Base-by-base conservation (phyloP, 53 echinoderm and acorn worm species). In the Arbacia lixula region DNA sequence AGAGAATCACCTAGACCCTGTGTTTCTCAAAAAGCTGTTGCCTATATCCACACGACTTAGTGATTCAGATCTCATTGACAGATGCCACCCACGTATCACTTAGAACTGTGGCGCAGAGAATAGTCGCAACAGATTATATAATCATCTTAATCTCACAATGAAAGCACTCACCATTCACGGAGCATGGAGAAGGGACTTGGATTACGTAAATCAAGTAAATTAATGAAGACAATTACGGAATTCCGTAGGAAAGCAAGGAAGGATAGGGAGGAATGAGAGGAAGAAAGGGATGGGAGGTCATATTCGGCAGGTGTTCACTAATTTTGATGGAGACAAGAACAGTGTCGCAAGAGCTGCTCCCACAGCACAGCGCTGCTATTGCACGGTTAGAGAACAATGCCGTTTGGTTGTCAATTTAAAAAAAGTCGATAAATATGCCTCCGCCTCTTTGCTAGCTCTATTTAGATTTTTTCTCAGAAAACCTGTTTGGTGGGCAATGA, bases 51-150 rank as follows among this genome's bases (percentile, higher is more conserved):
- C 28, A 34, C 50, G 62, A 84, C 40, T 58, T 40, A 52, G 53
- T 65, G 54, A 77, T 24, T 51, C 57, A 38, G 53, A 64, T 49
- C 77, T 87, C 53, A 66, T 87, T n/a, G 53, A 52, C 36, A 66
- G 87, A 53, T 87, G 88, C 51, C 63, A 71, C 41, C 54, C 68
- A 36, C 71, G 88, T 28, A 66, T 57, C 38, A 65, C 82, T 19
- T 84, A 89, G 50, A 89, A 89, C 58, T 63, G 74, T 83, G 88
- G 89, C 56, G 87, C 87, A 60, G 40, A 36, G 26, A 41, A 16
- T 38, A 26, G 60, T 60, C 79, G 61, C 39, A n/a, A 79, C 27
- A 58, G 60, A 35, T 22, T 54, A 12, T 53, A 26, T 14, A 51
- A 54, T 0, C 25, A 38, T 12, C 52, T 77, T 2, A 52, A 76